Percentiles rank a stretch among this genome's conserved stretches.
Conservation (phyloP, 1,140 invertebrate genomes). For the Temnothorax curvispinosus region DNA sequence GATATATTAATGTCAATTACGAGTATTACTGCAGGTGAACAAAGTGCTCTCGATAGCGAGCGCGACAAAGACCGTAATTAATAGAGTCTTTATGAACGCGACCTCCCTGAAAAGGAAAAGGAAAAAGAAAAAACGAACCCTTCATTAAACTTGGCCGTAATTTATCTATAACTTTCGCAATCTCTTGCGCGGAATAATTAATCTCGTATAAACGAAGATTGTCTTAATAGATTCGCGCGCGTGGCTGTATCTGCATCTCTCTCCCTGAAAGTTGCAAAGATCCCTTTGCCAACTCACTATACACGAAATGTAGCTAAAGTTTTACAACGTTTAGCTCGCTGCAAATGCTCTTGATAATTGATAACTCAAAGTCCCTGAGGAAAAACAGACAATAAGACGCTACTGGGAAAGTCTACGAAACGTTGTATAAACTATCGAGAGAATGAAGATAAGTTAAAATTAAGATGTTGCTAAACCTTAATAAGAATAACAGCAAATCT, state of each 20-base stretch:
- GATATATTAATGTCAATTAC: neutral
- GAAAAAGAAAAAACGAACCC: neutral
- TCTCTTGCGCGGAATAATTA: slow-evolving; percentile 36
- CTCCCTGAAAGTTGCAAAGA: neutral
- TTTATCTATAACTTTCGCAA: slow-evolving; percentile 58
- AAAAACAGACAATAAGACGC: neutral
- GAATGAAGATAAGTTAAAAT: neutral
- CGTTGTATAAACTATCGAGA: neutral
- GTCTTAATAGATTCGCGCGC: neutral
- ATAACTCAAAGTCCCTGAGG: neutral
- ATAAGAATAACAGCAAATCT: neutral
- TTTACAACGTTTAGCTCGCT: neutral
- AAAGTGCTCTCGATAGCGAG: neutral
- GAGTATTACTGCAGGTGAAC: slow-evolving; percentile 9
- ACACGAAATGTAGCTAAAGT: slow-evolving; percentile 6
- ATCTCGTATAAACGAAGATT: slow-evolving; percentile 40
- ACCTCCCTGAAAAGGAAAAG: slow-evolving; percentile 12
- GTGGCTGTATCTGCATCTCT: neutral
- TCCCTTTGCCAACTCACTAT: neutral
- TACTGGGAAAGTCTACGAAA: neutral
- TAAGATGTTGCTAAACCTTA: neutral
- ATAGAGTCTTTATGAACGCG: slow-evolving; percentile 26
- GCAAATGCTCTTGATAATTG: neutral
- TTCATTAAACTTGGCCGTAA: slow-evolving; percentile 51
- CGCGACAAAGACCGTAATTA: slow-evolving; percentile 1